These are phyloP conservation scores for Tigriopus californicus DNA, from an alignment of 2,888 invertebrate genomes.

Conservation along the genomic window DNA sequence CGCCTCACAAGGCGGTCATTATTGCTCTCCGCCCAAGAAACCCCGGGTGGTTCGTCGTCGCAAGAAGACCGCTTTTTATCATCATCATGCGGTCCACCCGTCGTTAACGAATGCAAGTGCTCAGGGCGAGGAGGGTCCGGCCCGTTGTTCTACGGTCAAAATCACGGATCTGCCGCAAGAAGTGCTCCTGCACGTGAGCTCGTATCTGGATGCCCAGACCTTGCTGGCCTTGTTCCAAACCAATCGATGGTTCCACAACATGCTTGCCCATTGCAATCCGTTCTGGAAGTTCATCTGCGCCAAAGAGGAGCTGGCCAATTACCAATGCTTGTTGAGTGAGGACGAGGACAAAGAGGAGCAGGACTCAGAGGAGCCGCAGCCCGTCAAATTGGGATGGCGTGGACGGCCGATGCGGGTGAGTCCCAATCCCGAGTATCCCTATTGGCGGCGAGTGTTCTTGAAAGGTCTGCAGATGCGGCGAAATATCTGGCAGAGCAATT, in stretches of 20 bases:
- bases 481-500: neutral
- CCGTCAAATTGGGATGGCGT: neutral
- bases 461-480: conserved; percentile 2
- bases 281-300: neutral
- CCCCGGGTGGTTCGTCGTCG: neutral
- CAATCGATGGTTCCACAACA: neutral
- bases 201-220: neutral
- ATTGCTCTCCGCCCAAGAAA: neutral
- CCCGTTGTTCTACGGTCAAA: neutral
- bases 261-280: neutral
- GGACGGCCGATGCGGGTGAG: neutral
- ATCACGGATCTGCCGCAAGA: neutral
- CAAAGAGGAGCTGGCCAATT: neutral
- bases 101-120: too few species aligned
- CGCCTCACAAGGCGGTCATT: neutral
- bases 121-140: neutral
- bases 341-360: neutral
- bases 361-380: neutral
- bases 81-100: neutral
- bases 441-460: neutral
- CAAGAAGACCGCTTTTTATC: neutral
- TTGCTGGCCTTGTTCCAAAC: neutral
- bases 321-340: neutral
- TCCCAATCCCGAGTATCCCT: neutral
- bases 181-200: neutral